Percentiles rank a stretch among this genome's conserved stretches.
Evolutionary conservation across 1,140 invertebrate species (phyloP).

Genomic region (Zaprionus capensis): DNA sequence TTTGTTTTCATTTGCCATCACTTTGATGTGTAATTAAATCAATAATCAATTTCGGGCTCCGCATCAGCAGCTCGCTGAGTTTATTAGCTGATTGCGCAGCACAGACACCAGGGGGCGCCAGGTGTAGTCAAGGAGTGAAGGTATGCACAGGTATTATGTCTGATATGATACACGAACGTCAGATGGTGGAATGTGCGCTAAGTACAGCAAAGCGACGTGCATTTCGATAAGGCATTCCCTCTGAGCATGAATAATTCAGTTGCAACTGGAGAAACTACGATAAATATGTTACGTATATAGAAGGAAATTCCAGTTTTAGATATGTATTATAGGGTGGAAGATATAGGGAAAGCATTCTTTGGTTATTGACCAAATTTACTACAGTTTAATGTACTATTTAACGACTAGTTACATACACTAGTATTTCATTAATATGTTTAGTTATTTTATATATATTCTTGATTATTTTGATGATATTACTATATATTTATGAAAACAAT

Average conservation of each 20-base stretch:
- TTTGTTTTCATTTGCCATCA: constrained; percentile 44
- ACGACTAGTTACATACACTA: not conserved
- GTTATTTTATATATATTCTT: not conserved
- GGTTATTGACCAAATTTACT: not conserved
- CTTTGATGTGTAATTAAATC: constrained; percentile 83
- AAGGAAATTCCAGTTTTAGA: not conserved
- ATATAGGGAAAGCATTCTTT: not conserved
- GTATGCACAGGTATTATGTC: not conserved
- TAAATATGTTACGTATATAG: not conserved
- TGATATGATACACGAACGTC: not conserved
- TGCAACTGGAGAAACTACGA: not conserved
- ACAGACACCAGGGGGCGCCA: not conserved
- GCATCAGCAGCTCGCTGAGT: constrained; percentile 13
- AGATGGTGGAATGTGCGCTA: not conserved
- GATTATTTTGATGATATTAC: not conserved
- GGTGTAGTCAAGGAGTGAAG: not conserved
- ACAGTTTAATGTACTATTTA: not conserved
- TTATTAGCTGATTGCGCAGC: constrained; percentile 33
- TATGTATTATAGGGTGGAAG: not conserved
- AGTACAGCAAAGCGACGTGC: not conserved
- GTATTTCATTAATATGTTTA: not conserved
- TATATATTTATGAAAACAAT: no score
- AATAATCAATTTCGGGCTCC: constrained; percentile 70
- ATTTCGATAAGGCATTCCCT: not conserved
- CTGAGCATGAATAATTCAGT: not conserved